These are phyloP conservation scores for Caenorhabditis tropicalis DNA, from an alignment of 1,140 invertebrate genomes.

Conservation along the genomic window DNA sequence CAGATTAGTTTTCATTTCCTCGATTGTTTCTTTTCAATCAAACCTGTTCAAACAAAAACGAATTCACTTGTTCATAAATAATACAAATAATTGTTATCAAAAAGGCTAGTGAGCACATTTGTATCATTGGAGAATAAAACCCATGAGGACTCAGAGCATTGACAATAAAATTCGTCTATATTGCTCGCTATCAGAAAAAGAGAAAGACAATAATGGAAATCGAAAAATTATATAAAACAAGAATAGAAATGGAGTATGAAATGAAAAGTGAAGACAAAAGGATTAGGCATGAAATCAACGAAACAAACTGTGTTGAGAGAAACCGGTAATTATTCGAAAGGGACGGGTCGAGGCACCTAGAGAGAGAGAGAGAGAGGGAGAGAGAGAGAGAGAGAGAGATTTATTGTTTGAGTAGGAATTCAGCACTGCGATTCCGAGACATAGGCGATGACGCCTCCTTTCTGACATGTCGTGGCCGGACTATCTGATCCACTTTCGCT, in stretches of 20 bases:
- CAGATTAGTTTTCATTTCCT: too few species aligned
- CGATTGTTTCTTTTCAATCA: too few species aligned
- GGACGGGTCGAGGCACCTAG: slow-evolving; percentile 26
- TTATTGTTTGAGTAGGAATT: not conserved
- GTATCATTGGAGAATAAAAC: slow-evolving; percentile 32
- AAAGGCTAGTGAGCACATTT: slow-evolving; percentile 20
- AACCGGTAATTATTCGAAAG: slow-evolving; percentile 1
- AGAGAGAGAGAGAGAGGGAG: too few species aligned
- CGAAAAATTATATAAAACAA: not conserved
- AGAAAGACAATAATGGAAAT: not conserved
- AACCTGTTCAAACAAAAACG: not conserved
- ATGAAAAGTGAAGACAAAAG: not conserved
- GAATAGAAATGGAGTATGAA: not conserved
- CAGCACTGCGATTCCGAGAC: slow-evolving; percentile 40
- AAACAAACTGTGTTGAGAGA: not conserved
- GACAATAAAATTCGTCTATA: slow-evolving; percentile 14
- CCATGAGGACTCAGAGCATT: slow-evolving; percentile 23
- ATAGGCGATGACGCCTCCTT: slow-evolving; percentile 16
- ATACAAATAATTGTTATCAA: slow-evolving; percentile 23
- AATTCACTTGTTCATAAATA: slow-evolving; percentile 31
- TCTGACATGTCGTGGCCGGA: slow-evolving; percentile 39
- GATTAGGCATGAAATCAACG: slow-evolving; percentile 10
- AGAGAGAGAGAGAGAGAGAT: too few species aligned
- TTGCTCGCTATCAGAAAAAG: slow-evolving; percentile 10
- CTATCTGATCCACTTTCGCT: slow-evolving; percentile 42